Evolutionary conservation across 2,888 invertebrate species (phyloP).

Genomic region (Teleogryllus oceanicus): DNA sequence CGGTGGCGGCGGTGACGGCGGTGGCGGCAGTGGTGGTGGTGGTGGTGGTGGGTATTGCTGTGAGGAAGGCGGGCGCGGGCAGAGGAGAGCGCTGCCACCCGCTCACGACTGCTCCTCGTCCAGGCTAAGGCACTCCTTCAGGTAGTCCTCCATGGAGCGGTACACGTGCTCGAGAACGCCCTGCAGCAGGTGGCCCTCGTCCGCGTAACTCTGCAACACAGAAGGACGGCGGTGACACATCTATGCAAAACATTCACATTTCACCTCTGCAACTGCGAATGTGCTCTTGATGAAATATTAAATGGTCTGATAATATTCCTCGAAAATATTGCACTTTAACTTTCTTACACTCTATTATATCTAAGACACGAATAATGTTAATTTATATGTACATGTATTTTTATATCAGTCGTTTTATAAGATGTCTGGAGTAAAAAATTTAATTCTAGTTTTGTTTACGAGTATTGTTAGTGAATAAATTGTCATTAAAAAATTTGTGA

Average conservation of each 20-base stretch:
- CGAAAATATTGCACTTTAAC: neutral
- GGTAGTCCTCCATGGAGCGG: constrained; percentile 89
- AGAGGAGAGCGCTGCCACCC: neutral
- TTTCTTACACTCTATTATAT: no score
- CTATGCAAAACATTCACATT: no score
- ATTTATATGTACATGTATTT: no score
- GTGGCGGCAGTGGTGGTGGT: neutral
- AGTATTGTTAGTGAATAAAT: no score
- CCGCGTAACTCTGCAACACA: constrained; percentile 77
- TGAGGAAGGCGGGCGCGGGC: neutral
- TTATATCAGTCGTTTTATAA: no score
- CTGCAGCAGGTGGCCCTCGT: constrained; percentile 80
- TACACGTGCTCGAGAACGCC: constrained; percentile 89
- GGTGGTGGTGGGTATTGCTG: neutral
- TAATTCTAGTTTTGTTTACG: no score
- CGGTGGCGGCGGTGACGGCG: neutral
- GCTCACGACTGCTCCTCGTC: constrained; percentile 50
- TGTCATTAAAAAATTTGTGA: no score
- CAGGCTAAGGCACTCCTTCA: constrained; percentile 84
- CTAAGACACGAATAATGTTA: no score
- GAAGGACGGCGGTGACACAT: neutral
- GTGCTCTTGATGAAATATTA: neutral
- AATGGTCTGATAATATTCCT: neutral
- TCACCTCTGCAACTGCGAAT: neutral
- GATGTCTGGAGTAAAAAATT: no score